These are phyloP conservation scores for Chelonia mydas DNA, from an alignment of 2,797 vertebrate genomes.

Conservation along the genomic window DNA sequence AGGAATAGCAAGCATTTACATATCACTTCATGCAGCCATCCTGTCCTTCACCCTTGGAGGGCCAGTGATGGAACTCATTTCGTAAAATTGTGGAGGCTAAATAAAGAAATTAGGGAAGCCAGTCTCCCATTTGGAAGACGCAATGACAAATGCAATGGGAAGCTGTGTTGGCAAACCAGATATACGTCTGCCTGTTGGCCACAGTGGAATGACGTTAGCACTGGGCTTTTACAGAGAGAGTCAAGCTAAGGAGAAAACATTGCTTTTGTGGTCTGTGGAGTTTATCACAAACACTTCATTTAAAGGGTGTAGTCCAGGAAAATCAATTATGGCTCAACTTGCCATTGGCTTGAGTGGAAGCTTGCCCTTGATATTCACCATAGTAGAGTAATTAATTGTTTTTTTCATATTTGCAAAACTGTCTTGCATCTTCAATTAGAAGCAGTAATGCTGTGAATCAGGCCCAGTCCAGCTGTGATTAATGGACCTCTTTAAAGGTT, in stretches of 20 bases:
- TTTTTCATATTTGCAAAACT: not conserved
- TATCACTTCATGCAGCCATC: fast-evolving
- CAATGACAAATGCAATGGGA: not conserved
- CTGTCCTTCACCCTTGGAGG: not conserved
- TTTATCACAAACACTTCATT: not conserved
- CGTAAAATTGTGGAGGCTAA: not conserved
- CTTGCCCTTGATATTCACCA: not conserved
- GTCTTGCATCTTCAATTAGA: not conserved
- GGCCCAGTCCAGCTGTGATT: not conserved
- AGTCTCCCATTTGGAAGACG: not conserved
- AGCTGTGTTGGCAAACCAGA: not conserved
- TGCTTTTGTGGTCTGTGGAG: not conserved
- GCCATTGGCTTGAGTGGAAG: not conserved
- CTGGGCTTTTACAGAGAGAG: not conserved
- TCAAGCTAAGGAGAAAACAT: not conserved
- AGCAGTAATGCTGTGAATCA: not conserved
- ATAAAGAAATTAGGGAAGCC: not conserved
- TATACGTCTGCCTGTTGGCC: not conserved
- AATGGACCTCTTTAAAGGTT: not conserved
- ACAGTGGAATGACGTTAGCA: not conserved
- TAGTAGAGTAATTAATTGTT: not conserved
- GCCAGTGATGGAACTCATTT: not conserved
- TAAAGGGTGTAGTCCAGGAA: fast-evolving
- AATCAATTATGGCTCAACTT: not conserved
- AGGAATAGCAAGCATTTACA: not conserved